Evolutionary conservation across 92 coral and sea anemone genomes (phyloP).

Genomic region (Zoanthus sansibaricus): DNA sequence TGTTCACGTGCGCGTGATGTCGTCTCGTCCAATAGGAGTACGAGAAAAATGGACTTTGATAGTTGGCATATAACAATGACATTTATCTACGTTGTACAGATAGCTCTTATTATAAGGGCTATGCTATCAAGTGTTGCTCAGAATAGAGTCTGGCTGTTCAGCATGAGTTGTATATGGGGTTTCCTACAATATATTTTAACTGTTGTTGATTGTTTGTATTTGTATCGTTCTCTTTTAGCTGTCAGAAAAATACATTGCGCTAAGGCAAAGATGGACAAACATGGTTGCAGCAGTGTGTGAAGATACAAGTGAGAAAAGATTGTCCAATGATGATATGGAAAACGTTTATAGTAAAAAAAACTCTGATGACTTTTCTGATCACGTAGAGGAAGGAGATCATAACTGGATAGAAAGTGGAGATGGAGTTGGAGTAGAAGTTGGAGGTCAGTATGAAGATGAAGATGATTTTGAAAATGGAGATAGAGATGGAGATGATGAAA

Average conservation of each 20-base stretch:
- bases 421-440: background rate
- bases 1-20: no score
- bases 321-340: background rate
- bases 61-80: no score
- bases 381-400: background rate
- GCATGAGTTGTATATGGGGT: no score
- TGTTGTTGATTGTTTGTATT: background rate
- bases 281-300: background rate
- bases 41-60: no score
- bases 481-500: background rate
- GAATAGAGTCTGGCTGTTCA: no score
- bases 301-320: background rate
- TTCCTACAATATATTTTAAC: no score
- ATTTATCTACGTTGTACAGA: no score
- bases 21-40: no score
- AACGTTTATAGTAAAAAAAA: no score
- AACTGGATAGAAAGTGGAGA: background rate
- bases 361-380: no score
- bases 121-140: no score
- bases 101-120: no score
- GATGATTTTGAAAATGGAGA: background rate
- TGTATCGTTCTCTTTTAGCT: background rate
- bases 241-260: slow-evolving; percentile 3
- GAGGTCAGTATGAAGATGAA: background rate
- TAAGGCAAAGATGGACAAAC: slow-evolving; percentile 10